phyloP scores from a whole-genome alignment of 2,113 vertebrate genomes.

The Diphyllodes magnificus region DNA sequence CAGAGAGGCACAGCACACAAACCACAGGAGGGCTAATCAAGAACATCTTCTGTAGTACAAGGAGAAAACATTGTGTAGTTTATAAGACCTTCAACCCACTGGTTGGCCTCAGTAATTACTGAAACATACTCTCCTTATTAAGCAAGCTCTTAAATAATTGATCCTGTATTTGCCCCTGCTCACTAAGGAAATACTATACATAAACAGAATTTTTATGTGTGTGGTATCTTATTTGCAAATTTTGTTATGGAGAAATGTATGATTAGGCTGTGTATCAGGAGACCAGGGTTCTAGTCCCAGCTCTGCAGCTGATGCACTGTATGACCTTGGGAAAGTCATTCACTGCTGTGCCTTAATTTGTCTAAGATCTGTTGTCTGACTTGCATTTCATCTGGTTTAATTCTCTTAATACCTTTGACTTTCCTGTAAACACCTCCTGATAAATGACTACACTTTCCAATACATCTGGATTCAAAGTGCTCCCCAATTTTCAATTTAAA shows the following conservation, averaged over 20 bases:
- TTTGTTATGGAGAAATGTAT: neutral
- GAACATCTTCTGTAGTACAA: neutral
- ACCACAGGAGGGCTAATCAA: slow-evolving; percentile 38
- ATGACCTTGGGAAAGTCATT: slow-evolving; percentile 2
- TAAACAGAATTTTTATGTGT: slow-evolving; percentile 41
- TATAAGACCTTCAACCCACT: slow-evolving; percentile 42
- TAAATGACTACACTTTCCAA: neutral
- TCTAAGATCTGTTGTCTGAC: neutral
- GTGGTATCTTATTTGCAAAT: slow-evolving; percentile 56
- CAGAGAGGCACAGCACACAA: neutral
- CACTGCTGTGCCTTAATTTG: neutral
- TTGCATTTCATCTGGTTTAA: neutral
- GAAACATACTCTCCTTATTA: slow-evolving; percentile 55
- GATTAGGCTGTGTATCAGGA: neutral
- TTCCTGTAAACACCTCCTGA: neutral
- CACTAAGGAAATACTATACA: slow-evolving; percentile 25
- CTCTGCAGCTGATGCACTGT: neutral
- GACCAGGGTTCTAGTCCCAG: neutral
- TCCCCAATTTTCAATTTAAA: neutral
- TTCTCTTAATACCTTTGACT: neutral
- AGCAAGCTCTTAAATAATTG: slow-evolving; percentile 37
- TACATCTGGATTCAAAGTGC: neutral
- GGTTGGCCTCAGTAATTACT: slow-evolving; percentile 47
- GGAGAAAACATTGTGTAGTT: slow-evolving; percentile 10
- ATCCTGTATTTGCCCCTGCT: slow-evolving; percentile 33